These are phyloP conservation scores for Mamestra brassicae DNA, from an alignment of 2,888 invertebrate genomes.

Conservation along the genomic window DNA sequence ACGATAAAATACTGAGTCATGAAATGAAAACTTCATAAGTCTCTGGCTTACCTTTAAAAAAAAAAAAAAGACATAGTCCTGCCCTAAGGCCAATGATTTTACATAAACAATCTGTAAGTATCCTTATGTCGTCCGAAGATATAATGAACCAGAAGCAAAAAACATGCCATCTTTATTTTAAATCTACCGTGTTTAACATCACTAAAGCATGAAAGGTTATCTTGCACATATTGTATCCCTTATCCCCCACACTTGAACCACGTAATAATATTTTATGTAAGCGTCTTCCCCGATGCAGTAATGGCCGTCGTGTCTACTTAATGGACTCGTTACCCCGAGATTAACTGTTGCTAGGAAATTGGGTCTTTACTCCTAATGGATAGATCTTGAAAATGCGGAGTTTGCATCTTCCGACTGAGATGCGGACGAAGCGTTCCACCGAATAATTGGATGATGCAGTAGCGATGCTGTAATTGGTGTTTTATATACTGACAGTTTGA, in stretches of 20 bases:
- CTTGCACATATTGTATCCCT: slow-evolving; percentile 25
- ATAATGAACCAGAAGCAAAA: background rate
- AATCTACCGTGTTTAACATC: background rate
- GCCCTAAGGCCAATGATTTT: no score
- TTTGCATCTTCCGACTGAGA: slow-evolving; percentile 67
- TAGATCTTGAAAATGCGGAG: slow-evolving; percentile 73
- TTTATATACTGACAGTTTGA: slow-evolving; percentile 46
- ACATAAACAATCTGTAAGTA: no score
- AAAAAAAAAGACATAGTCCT: no score
- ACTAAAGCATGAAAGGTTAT: slow-evolving; percentile 5
- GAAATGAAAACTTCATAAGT: background rate
- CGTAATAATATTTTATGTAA: slow-evolving; percentile 61
- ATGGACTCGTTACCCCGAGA: slow-evolving; percentile 74
- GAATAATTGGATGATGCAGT: slow-evolving; percentile 74
- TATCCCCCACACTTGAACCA: slow-evolving; percentile 32
- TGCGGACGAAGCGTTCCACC: slow-evolving; percentile 57
- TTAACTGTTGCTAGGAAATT: slow-evolving; percentile 77
- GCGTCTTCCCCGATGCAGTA: slow-evolving; percentile 56
- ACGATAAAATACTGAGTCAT: background rate
- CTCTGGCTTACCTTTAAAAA: background rate
- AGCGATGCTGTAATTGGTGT: slow-evolving; percentile 48
- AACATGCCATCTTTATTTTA: background rate
- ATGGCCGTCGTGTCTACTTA: slow-evolving; percentile 65
- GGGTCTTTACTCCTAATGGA: slow-evolving; percentile 74
- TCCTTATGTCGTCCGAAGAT: background rate